Evolutionary conservation across 2,113 vertebrate genomes (phyloP).

Genomic region (Myanophis thanlyinensis): DNA sequence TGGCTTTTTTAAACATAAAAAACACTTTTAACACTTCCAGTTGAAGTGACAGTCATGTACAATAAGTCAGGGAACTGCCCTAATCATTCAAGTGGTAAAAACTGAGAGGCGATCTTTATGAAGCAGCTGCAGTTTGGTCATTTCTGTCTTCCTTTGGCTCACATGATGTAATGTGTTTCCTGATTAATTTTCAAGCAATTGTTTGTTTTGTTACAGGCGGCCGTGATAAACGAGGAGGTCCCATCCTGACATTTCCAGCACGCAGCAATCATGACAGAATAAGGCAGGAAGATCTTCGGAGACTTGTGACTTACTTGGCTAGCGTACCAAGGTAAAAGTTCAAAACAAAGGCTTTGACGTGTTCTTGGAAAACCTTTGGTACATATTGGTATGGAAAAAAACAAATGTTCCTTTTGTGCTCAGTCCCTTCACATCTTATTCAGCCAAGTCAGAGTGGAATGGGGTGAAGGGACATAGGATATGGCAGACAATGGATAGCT

Average conservation of each 20-base stretch:
- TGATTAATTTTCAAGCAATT: conserved; percentile 58
- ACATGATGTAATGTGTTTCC: conserved; percentile 38
- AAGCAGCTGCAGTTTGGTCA: neutral
- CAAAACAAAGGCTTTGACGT: conserved; percentile 48
- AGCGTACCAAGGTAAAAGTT: conserved; percentile 85
- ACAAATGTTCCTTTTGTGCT: conserved; percentile 43
- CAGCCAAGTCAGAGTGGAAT: fast-evolving
- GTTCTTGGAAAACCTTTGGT: conserved; percentile 61
- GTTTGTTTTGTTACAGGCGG: conserved; percentile 79
- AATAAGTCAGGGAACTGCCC: neutral
- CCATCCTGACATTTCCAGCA: conserved; percentile 95
- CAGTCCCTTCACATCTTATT: neutral
- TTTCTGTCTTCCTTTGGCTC: conserved; percentile 40
- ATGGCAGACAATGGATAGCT: neutral
- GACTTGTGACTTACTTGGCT: conserved; percentile 97
- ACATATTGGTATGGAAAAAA: conserved; percentile 14
- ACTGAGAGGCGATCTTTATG: neutral
- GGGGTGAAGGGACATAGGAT: neutral
- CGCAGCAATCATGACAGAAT: conserved; percentile 99
- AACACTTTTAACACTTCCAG: neutral
- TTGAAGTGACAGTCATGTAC: neutral
- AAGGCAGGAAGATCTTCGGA: conserved; percentile 95
- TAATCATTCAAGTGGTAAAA: neutral
- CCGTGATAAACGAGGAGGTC: conserved; percentile 95
- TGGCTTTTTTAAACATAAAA: neutral